Evolutionary conservation across 2,888 invertebrate species (phyloP).

Genomic region (Coenonympha glycerion): DNA sequence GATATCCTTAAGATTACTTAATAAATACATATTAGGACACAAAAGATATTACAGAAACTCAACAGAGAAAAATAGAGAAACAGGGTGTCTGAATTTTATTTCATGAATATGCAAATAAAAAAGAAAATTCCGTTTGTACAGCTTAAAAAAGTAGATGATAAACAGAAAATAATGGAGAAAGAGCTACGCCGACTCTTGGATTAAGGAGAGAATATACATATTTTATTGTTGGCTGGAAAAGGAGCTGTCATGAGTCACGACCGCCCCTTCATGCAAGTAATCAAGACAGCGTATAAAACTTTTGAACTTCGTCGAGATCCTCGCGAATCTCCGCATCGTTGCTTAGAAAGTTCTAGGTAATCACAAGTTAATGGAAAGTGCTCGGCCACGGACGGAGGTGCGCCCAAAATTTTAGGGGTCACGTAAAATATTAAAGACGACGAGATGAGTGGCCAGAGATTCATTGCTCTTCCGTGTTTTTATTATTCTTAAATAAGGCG

Average conservation of each 20-base stretch:
- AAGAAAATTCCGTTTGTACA: too few species aligned
- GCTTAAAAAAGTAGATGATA: too few species aligned
- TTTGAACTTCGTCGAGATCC: slow-evolving; percentile 70
- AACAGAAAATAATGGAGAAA: too few species aligned
- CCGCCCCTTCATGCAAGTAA: slow-evolving; percentile 62
- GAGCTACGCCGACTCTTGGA: too few species aligned
- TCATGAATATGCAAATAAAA: too few species aligned
- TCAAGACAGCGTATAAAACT: slow-evolving; percentile 74
- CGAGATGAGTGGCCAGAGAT: slow-evolving; percentile 74
- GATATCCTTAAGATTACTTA: too few species aligned
- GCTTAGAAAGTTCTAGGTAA: slow-evolving; percentile 63
- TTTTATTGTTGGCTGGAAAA: neutral
- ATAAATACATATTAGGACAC: too few species aligned
- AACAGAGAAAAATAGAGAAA: too few species aligned
- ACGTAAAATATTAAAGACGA: slow-evolving; percentile 75
- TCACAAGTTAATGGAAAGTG: slow-evolving; percentile 74
- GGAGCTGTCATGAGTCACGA: slow-evolving; percentile 35
- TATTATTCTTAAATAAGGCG: slow-evolving; percentile 74
- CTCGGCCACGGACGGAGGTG: slow-evolving; percentile 50
- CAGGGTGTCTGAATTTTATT: too few species aligned
- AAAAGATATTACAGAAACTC: too few species aligned
- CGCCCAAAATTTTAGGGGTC: slow-evolving; percentile 70
- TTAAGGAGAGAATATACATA: too few species aligned
- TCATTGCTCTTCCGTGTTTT: slow-evolving; percentile 74
- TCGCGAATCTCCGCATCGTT: slow-evolving; percentile 57